Evolutionary conservation across 1,140 invertebrate species (phyloP).

Genomic region (Macrobrachium nipponense): DNA sequence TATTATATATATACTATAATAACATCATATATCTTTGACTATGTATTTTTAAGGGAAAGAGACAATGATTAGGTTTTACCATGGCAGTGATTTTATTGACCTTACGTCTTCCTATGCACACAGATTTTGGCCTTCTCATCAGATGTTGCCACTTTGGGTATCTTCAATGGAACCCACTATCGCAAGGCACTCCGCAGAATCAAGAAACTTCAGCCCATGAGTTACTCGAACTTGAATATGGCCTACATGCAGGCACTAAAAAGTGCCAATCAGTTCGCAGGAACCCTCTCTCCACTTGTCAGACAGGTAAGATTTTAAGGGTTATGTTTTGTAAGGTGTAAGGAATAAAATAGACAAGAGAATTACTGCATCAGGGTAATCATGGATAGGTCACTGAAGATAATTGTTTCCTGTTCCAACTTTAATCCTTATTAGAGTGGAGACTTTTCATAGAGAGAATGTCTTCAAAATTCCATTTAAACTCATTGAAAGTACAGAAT

Average conservation of each 20-base stretch:
- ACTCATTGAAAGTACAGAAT: too few species aligned
- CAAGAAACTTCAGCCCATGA: conserved; percentile 1
- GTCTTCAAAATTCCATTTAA: too few species aligned
- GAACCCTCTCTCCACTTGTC: not conserved
- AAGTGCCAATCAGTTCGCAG: not conserved
- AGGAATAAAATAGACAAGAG: too few species aligned
- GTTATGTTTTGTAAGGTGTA: too few species aligned
- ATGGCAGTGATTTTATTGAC: not conserved
- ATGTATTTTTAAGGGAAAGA: not conserved
- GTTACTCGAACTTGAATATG: not conserved
- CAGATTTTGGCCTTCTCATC: not conserved
- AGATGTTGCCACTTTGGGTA: not conserved
- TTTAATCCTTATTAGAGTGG: not conserved
- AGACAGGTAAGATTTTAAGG: too few species aligned
- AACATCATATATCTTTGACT: not conserved
- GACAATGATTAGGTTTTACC: not conserved
- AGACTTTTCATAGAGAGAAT: too few species aligned
- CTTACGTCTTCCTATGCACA: too few species aligned
- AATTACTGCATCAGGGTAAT: too few species aligned
- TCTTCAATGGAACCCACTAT: conserved; percentile 2
- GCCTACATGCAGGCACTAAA: not conserved
- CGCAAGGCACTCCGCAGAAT: not conserved
- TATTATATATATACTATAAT: not conserved
- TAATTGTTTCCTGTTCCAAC: not conserved
- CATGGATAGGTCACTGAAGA: too few species aligned